A percentile compares a stretch with the other conserved stretches of the same genome.
These are phyloP conservation scores for Gastrophryne carolinensis DNA, from an alignment of 2,797 vertebrate species.

Conservation along the genomic window DNA sequence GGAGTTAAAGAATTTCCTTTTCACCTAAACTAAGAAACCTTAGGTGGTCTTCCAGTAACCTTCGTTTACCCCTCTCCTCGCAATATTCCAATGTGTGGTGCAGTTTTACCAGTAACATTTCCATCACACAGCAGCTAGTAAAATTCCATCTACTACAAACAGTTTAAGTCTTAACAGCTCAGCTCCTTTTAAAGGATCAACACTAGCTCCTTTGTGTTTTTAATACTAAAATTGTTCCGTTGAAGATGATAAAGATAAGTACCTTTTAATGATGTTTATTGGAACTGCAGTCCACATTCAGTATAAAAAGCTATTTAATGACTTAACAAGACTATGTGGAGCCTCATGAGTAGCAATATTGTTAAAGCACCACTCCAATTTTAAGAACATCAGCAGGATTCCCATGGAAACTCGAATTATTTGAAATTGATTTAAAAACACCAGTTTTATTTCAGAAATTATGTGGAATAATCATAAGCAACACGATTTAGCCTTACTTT, in stretches of 20 bases:
- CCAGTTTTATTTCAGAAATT: too few relatives aligned
- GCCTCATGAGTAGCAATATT: conserved; percentile 33
- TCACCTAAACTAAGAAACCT: neutral
- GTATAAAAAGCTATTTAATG: conserved; percentile 46
- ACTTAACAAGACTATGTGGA: conserved; percentile 35
- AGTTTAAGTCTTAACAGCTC: conserved; percentile 30
- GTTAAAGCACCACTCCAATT: too few relatives aligned
- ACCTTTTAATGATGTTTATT: conserved; percentile 44
- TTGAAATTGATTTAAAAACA: too few relatives aligned
- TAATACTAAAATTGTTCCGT: conserved; percentile 48
- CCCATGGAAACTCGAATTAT: too few relatives aligned
- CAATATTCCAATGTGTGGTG: conserved; percentile 19
- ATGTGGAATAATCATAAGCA: too few relatives aligned
- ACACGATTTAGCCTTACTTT: too few relatives aligned
- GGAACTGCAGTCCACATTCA: conserved; percentile 10
- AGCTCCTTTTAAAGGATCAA: conserved; percentile 44
- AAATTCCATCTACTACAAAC: conserved; percentile 38
- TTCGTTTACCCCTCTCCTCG: neutral
- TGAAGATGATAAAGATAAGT: conserved; percentile 50
- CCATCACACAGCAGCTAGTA: conserved; percentile 36
- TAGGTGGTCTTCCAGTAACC: neutral
- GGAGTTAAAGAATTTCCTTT: too few relatives aligned
- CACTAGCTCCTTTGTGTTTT: conserved; percentile 45
- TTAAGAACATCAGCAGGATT: too few relatives aligned
- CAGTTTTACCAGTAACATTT: conserved; percentile 7